phyloP scores from a whole-genome alignment of 2,888 invertebrate genomes.

The Yponomeuta sedellus region DNA sequence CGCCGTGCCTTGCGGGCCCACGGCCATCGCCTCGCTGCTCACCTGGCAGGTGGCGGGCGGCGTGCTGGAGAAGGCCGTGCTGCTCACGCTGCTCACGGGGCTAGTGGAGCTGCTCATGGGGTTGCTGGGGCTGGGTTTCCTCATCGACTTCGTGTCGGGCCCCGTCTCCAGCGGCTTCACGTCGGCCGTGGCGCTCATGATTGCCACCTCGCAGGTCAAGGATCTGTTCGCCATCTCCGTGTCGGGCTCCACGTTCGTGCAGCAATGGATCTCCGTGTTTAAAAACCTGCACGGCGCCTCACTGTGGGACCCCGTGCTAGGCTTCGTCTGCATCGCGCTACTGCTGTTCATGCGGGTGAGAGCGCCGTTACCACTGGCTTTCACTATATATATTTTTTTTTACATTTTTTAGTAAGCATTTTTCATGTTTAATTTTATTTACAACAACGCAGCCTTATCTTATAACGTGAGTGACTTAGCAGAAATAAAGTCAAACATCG shows the following conservation, averaged over 20 bases:
- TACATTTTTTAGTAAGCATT: too few relatives aligned
- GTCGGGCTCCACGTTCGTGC: constrained; percentile 84
- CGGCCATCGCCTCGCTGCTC: constrained; percentile 92
- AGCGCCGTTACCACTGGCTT: not conserved
- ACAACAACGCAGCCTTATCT: too few relatives aligned
- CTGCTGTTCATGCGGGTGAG: constrained; percentile 86
- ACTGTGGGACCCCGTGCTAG: constrained; percentile 85
- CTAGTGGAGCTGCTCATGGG: constrained; percentile 88
- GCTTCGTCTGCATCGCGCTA: constrained; percentile 83
- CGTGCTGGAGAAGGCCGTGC: constrained; percentile 81
- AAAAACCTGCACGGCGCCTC: constrained; percentile 79
- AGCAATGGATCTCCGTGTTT: constrained; percentile 85
- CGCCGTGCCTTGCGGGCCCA: constrained; percentile 94
- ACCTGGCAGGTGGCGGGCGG: constrained; percentile 86
- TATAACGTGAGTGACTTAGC: too few relatives aligned
- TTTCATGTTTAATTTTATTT: too few relatives aligned
- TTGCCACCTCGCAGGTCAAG: constrained; percentile 92
- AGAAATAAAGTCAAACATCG: too few relatives aligned
- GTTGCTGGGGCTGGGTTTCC: constrained; percentile 87
- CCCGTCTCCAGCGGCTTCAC: constrained; percentile 94
- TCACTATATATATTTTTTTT: too few relatives aligned
- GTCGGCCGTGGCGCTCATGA: constrained; percentile 92
- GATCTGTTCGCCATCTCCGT: constrained; percentile 85
- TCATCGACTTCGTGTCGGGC: constrained; percentile 93
- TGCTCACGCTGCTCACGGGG: constrained; percentile 85